These are phyloP conservation scores for Lepus timidus DNA, from an alignment of 2,113 vertebrate species.

Conservation along the genomic window DNA sequence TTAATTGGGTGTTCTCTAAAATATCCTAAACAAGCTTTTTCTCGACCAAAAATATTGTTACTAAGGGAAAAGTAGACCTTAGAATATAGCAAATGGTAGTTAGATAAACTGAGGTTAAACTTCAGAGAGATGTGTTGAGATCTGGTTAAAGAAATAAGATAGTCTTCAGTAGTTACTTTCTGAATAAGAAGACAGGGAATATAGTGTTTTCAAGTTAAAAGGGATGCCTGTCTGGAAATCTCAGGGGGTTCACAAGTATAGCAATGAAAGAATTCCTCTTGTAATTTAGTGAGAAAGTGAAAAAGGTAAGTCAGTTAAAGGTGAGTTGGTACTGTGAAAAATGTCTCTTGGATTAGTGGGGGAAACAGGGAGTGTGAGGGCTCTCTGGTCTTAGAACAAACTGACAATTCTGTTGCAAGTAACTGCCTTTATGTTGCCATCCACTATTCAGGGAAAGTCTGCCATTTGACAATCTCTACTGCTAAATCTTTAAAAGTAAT, in stretches of 20 bases:
- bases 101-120: neutral
- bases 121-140: neutral
- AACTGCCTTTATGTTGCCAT: neutral
- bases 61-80: neutral
- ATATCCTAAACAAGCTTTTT: neutral
- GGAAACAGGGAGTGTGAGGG: too few species aligned
- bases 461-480: neutral
- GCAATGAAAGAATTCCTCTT: neutral
- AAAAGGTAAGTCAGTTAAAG: neutral
- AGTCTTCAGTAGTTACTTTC: neutral
- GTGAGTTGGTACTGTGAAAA: neutral
- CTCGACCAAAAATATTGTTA: neutral
- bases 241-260: neutral
- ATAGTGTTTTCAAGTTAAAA: neutral
- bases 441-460: neutral
- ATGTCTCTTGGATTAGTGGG: neutral
- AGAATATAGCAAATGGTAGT: neutral
- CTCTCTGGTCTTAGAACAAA: neutral
- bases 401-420: neutral
- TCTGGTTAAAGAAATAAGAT: neutral
- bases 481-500: neutral
- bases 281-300: neutral
- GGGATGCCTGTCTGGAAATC: neutral
- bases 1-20: conserved; percentile 26
- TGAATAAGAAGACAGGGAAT: neutral